Conservation (phyloP, 2,113 vertebrate genomes). For the Brachirus orientalis region DNA sequence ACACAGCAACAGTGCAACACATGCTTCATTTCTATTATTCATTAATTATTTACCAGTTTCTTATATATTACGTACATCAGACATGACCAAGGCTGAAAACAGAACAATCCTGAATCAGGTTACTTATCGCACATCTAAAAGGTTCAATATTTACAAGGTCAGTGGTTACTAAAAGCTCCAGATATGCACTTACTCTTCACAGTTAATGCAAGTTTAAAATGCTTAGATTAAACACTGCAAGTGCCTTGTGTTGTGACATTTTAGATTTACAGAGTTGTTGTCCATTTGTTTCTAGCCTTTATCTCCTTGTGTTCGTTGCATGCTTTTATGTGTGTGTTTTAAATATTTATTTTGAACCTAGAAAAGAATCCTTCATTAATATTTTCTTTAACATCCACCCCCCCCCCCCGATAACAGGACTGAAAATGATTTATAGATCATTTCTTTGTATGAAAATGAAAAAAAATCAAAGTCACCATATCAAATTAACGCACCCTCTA, state of each 20-base stretch:
- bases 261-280: background rate
- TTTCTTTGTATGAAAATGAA: no score
- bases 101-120: constrained; percentile 33
- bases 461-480: no score
- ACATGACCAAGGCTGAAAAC: constrained; percentile 23
- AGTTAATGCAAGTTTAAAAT: constrained; percentile 14
- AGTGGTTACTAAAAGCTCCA: constrained; percentile 33
- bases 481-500: no score
- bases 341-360: background rate
- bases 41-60: constrained; percentile 45
- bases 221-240: background rate
- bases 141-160: constrained; percentile 68
- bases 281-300: background rate
- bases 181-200: constrained; percentile 44
- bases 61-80: constrained; percentile 47
- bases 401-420: background rate
- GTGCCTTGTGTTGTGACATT: background rate
- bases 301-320: background rate
- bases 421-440: no score
- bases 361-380: background rate
- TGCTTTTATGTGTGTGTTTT: background rate
- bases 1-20: constrained; percentile 4
- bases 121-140: constrained; percentile 18
- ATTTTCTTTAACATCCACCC: background rate
- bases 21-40: constrained; percentile 25